Evolutionary conservation across 1,140 invertebrate genomes (phyloP), one percentile per base, ranked within the genome.

Genomic region (Sycophaga agraensis): DNA sequence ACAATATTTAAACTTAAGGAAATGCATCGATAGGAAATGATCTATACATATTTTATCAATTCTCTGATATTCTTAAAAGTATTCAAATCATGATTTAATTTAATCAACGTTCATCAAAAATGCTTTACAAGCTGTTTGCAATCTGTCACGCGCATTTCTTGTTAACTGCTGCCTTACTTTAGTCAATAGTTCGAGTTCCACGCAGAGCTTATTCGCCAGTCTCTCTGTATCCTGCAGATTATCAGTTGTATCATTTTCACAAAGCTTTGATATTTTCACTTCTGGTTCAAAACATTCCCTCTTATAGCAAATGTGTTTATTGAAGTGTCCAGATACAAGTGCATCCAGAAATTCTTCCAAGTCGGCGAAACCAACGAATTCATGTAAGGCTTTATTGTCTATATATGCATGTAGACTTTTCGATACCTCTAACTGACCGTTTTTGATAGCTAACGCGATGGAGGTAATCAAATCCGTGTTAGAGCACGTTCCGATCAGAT

Each of bases 261-360:
- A 70, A 0, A 75, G 9, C 57, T 60, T 75, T 0, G 65, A 49
- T 1, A 67, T 78, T 80, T 16, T 73, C 70, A 5, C 73, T 68
- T 59, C 42, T 70, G 69, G 28, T 69, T 67, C n/a, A n/a, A n/a
- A n/a, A 11, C 28, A 31, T 31, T 31, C 28, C 2, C 60, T 62
- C 26, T 48, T 26, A 16, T 46, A 59, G 55, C 75, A 77, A 4
- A 7, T 31, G 28, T 31, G 28, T n/a, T 42, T 42, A 7, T 48
- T 28, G 0, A 40, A n/a, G 39, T 14, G 11, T 28, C 53, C 22
- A 0, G 26, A n/a, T 12, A n/a, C n/a, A n/a, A 72, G 48, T 2
- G 67, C 16, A 24, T 19, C 22, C 6, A 73, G 22, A 37, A 70
- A 77, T 19, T 64, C 26, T 2, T 66, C 57, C 5, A 63, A 2